Conservation (phyloP, 2,888 invertebrate species). For the Peribatodes rhomboidaria region DNA sequence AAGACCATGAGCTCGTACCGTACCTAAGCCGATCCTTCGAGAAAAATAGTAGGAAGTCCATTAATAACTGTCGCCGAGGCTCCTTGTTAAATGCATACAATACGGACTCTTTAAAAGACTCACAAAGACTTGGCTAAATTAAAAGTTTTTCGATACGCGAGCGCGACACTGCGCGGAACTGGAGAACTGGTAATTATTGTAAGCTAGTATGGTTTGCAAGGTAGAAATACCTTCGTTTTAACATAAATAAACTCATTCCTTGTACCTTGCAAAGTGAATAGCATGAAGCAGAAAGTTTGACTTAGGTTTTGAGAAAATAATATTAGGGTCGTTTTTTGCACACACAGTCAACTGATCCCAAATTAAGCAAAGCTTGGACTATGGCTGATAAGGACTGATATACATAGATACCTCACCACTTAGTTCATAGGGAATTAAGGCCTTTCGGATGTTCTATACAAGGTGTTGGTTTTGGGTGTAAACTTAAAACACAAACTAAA, state of each 20-base stretch:
- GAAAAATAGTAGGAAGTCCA: constrained; percentile 85
- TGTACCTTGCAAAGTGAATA: background rate
- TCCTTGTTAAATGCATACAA: constrained; percentile 87
- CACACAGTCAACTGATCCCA: no score
- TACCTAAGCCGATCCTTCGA: constrained; percentile 82
- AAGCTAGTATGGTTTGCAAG: constrained; percentile 61
- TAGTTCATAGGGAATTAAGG: no score
- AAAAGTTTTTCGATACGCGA: constrained; percentile 85
- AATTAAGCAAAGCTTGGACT: no score
- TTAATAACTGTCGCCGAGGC: constrained; percentile 83
- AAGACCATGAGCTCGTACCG: constrained; percentile 67
- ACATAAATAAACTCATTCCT: background rate
- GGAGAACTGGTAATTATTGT: constrained; percentile 82
- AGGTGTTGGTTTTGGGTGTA: no score
- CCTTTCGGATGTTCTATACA: no score
- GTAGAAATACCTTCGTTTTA: background rate
- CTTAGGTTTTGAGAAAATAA: no score
- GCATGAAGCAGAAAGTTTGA: no score
- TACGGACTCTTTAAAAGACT: constrained; percentile 85
- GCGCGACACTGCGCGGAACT: constrained; percentile 83
- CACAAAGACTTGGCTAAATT: constrained; percentile 86
- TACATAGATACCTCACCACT: no score
- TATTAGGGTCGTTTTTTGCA: no score
- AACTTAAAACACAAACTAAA: no score
- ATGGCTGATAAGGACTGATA: no score